A percentile compares a stretch with the other conserved stretches of the same genome.
Conservation (phyloP, 2,113 vertebrate species). For the Callospermophilus lateralis region DNA sequence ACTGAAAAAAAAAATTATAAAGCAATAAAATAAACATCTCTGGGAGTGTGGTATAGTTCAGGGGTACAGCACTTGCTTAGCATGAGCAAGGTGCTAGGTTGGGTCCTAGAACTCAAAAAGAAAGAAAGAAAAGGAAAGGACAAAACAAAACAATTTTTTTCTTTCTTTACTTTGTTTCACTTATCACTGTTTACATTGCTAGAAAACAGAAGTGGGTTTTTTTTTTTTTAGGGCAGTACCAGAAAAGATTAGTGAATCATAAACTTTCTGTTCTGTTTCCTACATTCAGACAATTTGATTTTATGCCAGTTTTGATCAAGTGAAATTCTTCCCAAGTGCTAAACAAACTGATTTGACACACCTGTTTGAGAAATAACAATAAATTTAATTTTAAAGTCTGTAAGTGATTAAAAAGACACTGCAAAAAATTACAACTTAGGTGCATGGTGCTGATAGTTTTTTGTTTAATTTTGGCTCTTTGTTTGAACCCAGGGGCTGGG, state of each 20-base stretch:
- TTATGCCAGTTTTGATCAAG: slow-evolving; percentile 40
- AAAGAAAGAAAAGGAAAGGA: not conserved
- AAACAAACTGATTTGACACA: slow-evolving; percentile 27
- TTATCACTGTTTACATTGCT: slow-evolving; percentile 1
- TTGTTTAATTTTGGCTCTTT: no score
- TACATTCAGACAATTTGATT: slow-evolving; percentile 43
- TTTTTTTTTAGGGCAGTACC: not conserved
- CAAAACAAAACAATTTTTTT: no score
- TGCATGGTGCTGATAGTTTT: not conserved
- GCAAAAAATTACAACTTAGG: not conserved
- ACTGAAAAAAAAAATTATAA: not conserved
- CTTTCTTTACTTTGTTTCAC: not conserved
- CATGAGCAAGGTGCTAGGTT: not conserved
- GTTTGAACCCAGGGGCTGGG: no score
- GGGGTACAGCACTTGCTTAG: not conserved
- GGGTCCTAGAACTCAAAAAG: not conserved
- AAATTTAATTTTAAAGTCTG: slow-evolving; percentile 18
- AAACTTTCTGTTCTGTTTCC: slow-evolving; percentile 63
- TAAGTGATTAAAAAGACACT: not conserved
- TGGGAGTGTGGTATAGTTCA: not conserved
- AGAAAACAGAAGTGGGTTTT: not conserved
- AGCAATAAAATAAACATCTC: not conserved
- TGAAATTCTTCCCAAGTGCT: slow-evolving; percentile 40
- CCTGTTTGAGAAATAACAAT: slow-evolving; percentile 40
- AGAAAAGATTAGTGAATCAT: slow-evolving; percentile 55